Evolutionary conservation across 2,113 vertebrate genomes (phyloP), one percentile per base, ranked within the genome.

Genomic region (Macaca mulatta): DNA sequence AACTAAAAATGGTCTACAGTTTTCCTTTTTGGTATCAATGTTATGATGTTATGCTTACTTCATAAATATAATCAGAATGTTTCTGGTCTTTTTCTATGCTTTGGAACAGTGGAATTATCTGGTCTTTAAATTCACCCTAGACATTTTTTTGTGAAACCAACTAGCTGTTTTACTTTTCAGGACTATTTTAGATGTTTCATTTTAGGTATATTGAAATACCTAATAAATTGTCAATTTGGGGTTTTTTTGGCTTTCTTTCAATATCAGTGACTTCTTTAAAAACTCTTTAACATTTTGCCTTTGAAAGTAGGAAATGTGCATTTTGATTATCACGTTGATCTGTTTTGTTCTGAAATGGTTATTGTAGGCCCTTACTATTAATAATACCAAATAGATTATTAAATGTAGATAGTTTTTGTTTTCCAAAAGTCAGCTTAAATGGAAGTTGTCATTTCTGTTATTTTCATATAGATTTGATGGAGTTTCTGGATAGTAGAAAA

Each of bases 11-110:
- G 59, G 8, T 52, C 25, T 92, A 30, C 30, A 74, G 59, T 74
- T 94, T 72, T 59, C 70, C 18, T 93, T 70, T 94, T 61, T 48
- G 93, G 8, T 43, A 20, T 83, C 25, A 83, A 2, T 83, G 0
- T 89, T 83, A 74, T 32, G 22, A 2, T 83, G 0, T 89, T 83
- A 74, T 38, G 22, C 55, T 74, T 82, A 7, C 20, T 23, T 75
- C 55, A 84, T 64, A 80, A 88, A 57, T 94, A 80, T 74, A 93
- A 55, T 59, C 69, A 89, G 78, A 94, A 82, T 32, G 14, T 52
- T 67, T 83, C 27, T 50, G 13, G 45, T 50, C 13, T 74, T 61
- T 79, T 79, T n/a, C n/a, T 81, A 1, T 87, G 30, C 52, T 81
- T 87, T 81, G 27, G 16, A 81, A 80, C 50, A 72, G 57, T 92